A percentile compares a stretch with the other conserved stretches of the same genome.
phyloP scores from a whole-genome alignment of 37 sponge, comb jelly and placozoan genomes.

The Ianthella basta region DNA sequence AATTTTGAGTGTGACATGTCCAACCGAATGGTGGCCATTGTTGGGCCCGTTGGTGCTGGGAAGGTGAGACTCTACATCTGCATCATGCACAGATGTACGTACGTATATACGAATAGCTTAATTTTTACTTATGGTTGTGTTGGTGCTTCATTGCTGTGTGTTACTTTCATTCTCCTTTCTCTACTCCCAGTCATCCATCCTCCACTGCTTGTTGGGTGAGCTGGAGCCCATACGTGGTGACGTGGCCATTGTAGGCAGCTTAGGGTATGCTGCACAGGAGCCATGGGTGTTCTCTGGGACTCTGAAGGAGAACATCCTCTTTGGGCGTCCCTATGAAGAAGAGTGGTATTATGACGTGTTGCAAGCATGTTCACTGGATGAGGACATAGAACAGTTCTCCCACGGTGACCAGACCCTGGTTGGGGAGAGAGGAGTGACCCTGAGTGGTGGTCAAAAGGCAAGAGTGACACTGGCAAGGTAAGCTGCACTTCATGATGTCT shows the following conservation, averaged over 20 bases:
- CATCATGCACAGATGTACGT: too few relatives aligned
- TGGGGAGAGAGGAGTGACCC: conserved; percentile 62
- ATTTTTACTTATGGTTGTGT: background rate
- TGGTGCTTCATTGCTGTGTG: background rate
- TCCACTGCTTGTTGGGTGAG: conserved; percentile 55
- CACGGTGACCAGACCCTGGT: conserved; percentile 56
- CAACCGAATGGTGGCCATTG: conserved; percentile 32
- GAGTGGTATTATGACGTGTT: conserved; percentile 51
- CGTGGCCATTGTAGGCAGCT: conserved; percentile 33
- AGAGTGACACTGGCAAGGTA: conserved; percentile 59
- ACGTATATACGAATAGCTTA: background rate
- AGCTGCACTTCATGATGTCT: background rate
- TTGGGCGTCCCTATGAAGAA: conserved; percentile 46
- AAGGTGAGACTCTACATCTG: conserved; percentile 13
- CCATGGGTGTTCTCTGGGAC: conserved; percentile 69
- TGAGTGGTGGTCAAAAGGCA: conserved; percentile 73
- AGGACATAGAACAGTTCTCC: conserved; percentile 51
- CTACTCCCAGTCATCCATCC: conserved; percentile 43
- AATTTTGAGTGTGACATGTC: background rate
- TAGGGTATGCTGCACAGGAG: conserved; percentile 50
- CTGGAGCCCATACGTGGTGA: conserved; percentile 35
- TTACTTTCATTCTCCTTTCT: background rate
- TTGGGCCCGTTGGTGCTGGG: conserved; percentile 58
- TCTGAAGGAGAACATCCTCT: conserved; percentile 61
- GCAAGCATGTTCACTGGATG: conserved; percentile 48